Conservation (phyloP, 2,797 vertebrate genomes). For the Phoeniculus purpureus region DNA sequence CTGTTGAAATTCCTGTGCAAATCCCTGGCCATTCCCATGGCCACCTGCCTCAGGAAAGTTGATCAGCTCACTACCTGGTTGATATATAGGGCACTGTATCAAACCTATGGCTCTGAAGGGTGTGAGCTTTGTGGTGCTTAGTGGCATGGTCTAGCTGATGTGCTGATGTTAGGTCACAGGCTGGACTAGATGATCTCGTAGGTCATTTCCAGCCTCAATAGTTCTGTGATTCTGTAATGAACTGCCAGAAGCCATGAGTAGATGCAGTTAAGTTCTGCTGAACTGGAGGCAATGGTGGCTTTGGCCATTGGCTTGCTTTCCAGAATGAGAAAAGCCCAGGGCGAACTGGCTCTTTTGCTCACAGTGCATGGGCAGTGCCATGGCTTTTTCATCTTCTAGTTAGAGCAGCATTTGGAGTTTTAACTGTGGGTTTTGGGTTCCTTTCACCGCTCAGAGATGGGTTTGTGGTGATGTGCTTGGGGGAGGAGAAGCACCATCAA, state of each 20-base stretch:
- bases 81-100: conserved; percentile 22
- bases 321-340: not conserved
- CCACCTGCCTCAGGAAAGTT: not conserved
- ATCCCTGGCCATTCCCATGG: conserved; percentile 45
- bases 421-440: not conserved
- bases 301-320: not conserved
- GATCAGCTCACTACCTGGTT: conserved; percentile 12
- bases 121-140: not conserved
- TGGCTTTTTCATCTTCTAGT: accelerated
- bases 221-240: not conserved
- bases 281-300: not conserved
- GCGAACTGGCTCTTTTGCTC: not conserved
- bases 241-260: not conserved
- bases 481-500: not conserved
- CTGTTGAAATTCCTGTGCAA: conserved; percentile 31
- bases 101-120: not conserved
- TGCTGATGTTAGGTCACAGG: no score
- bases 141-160: no score
- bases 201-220: no score
- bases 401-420: not conserved
- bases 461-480: not conserved
- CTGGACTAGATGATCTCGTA: no score
- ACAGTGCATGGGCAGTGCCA: not conserved
- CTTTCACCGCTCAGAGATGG: not conserved
- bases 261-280: not conserved